phyloP scores from a whole-genome alignment of 2,797 vertebrate species.

The Xenentodon cancila region DNA sequence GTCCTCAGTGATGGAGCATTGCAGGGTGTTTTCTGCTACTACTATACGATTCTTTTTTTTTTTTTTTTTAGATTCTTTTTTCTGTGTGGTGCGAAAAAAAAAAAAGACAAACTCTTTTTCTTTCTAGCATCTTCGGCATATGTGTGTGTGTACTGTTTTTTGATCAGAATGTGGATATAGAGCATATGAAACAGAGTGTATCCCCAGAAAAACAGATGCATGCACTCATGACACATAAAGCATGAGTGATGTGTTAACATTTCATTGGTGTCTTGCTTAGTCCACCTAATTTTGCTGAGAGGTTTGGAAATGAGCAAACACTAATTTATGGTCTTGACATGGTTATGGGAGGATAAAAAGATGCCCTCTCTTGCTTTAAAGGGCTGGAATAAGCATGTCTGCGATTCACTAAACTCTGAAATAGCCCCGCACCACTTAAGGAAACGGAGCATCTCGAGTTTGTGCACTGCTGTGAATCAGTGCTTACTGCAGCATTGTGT shows the following conservation, averaged over 20 bases:
- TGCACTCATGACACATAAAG: slow-evolving; percentile 62
- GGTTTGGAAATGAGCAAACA: slow-evolving; percentile 80
- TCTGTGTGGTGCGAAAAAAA: slow-evolving; percentile 16
- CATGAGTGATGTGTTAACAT: slow-evolving; percentile 67
- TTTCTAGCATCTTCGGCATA: slow-evolving; percentile 19
- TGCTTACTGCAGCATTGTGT: slow-evolving; percentile 79
- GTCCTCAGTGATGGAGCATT: slow-evolving; percentile 60
- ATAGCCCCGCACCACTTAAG: slow-evolving; percentile 74
- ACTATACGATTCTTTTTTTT: slow-evolving; percentile 42
- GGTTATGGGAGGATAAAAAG: slow-evolving; percentile 81
- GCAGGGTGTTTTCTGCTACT: slow-evolving; percentile 51
- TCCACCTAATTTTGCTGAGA: slow-evolving; percentile 83
- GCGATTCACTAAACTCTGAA: slow-evolving; percentile 76
- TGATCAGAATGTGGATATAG: slow-evolving; percentile 10
- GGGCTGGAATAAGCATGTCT: slow-evolving; percentile 70
- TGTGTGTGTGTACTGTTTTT: slow-evolving; percentile 20
- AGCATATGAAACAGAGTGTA: slow-evolving; percentile 34
- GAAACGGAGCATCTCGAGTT: slow-evolving; percentile 63
- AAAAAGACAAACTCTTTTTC: slow-evolving; percentile 55
- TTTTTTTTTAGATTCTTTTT: slow-evolving; percentile 20
- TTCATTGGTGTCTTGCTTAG: slow-evolving; percentile 63
- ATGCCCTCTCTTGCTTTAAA: slow-evolving; percentile 79
- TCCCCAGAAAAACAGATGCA: slow-evolving; percentile 24
- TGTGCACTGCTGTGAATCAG: slow-evolving; percentile 66
- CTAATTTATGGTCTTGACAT: slow-evolving; percentile 75